phyloP scores from a whole-genome alignment of 2,797 vertebrate species.

The Mormyrus proboscirostris region DNA sequence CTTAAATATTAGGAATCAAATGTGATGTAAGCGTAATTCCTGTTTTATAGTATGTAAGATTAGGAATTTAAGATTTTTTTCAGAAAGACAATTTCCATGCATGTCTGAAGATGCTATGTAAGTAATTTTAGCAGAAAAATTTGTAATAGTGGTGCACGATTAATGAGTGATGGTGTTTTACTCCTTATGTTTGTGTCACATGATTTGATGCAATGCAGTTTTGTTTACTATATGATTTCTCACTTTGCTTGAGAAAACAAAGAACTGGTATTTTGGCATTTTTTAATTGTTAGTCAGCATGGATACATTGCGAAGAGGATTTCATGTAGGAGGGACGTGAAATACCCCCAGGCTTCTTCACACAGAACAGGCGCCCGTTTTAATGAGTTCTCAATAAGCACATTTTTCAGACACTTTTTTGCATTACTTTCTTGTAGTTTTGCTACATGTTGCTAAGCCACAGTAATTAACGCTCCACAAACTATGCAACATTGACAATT shows the following conservation, averaged over 20 bases:
- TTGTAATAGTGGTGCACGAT: not conserved
- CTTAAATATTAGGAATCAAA: not conserved
- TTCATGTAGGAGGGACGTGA: constrained; percentile 13
- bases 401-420: not conserved
- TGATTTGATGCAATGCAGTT: not conserved
- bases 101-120: not conserved
- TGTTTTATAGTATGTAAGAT: not conserved
- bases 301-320: not conserved
- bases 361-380: not conserved
- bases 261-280: constrained; percentile 13
- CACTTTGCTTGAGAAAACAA: not conserved
- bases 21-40: not conserved
- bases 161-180: not conserved
- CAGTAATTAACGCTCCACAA: not conserved
- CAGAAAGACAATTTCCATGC: not conserved
- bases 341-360: constrained; percentile 13
- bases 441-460: not conserved
- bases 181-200: not conserved
- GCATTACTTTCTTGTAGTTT: not conserved
- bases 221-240: not conserved
- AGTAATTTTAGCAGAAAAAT: not conserved
- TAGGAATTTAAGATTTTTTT: not conserved
- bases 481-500: not conserved
- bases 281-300: not conserved
- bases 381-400: not conserved